Conservation (phyloP, 2,888 invertebrate genomes). For the Leptothorax acervorum region DNA sequence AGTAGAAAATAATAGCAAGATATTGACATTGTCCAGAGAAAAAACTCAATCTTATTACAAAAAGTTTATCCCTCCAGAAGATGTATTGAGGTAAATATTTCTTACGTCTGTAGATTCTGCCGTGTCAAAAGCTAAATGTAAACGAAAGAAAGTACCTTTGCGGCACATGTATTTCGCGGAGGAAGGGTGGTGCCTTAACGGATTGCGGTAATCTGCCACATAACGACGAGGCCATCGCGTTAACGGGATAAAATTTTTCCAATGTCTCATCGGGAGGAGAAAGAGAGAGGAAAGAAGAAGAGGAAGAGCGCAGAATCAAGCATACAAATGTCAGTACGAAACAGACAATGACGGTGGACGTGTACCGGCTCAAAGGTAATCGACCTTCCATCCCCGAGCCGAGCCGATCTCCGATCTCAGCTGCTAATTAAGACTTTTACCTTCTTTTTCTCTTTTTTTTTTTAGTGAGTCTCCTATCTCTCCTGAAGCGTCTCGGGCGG, state of each 20-base stretch:
- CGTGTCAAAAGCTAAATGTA: conserved; percentile 17
- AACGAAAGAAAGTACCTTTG: conserved; percentile 25
- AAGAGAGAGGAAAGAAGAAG: conserved; percentile 30
- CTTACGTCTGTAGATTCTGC: background rate
- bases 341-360: conserved; percentile 17
- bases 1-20: conserved; percentile 2
- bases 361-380: conserved; percentile 72
- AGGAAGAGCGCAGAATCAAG: conserved; percentile 26
- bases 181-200: conserved; percentile 13
- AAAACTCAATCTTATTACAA: background rate
- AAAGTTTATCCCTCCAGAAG: background rate
- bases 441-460: conserved; percentile 75
- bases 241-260: conserved; percentile 70
- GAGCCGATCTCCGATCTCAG: conserved; percentile 72
- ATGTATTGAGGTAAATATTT: background rate
- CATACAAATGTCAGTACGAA: background rate
- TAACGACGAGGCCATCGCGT: conserved; percentile 62
- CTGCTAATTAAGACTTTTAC: conserved; percentile 79
- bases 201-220: conserved; percentile 51
- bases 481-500: conserved; percentile 62
- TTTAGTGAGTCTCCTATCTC: conserved; percentile 74
- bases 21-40: background rate
- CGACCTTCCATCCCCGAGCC: conserved; percentile 73
- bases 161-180: conserved; percentile 1
- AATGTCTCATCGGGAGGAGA: conserved; percentile 52